These are phyloP conservation scores for Chondrosia reniformis DNA, from an alignment of 37 sponge, comb jelly and placozoan species.

Conservation along the genomic window DNA sequence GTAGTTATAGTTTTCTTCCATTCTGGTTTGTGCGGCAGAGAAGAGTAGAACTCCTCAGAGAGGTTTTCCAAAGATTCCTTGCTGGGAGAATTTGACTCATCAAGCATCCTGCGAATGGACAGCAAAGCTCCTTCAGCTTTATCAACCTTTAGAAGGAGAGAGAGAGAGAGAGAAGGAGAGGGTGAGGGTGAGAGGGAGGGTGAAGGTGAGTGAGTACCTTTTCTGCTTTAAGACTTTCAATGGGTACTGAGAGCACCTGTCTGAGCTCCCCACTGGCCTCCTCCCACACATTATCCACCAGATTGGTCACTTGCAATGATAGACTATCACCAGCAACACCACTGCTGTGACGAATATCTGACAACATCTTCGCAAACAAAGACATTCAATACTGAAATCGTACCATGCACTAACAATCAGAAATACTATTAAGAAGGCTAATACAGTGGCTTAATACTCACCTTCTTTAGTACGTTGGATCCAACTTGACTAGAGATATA, in stretches of 20 bases:
- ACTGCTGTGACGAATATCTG: constrained; percentile 31
- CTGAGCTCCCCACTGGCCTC: constrained; percentile 77
- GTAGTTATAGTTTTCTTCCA: constrained; percentile 29
- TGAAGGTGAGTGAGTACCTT: constrained; percentile 28
- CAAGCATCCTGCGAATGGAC: constrained; percentile 53
- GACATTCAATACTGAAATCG: neutral
- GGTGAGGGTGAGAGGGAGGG: neutral
- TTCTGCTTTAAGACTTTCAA: constrained; percentile 67
- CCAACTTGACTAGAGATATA: constrained; percentile 66
- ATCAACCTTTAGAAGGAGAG: constrained; percentile 48
- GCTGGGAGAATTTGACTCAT: constrained; percentile 11
- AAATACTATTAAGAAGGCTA: too few relatives aligned
- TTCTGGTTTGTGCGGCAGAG: constrained; percentile 65
- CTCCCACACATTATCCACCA: constrained; percentile 81
- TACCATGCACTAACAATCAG: too few relatives aligned
- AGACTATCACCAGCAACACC: constrained; percentile 24
- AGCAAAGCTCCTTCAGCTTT: constrained; percentile 83
- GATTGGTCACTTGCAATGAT: constrained; percentile 31
- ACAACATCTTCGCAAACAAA: constrained; percentile 36
- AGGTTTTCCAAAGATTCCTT: constrained; percentile 16
- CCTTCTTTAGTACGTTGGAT: constrained; percentile 83
- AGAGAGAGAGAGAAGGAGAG: neutral
- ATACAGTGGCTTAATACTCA: too few relatives aligned
- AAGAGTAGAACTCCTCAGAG: constrained; percentile 68
- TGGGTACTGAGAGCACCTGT: constrained; percentile 62